Percentiles rank a stretch among this genome's conserved stretches.
These are phyloP conservation scores for zebrafish (Danio rerio) DNA, from an alignment of 2,113 vertebrate species.

Conservation along the genomic window DNA sequence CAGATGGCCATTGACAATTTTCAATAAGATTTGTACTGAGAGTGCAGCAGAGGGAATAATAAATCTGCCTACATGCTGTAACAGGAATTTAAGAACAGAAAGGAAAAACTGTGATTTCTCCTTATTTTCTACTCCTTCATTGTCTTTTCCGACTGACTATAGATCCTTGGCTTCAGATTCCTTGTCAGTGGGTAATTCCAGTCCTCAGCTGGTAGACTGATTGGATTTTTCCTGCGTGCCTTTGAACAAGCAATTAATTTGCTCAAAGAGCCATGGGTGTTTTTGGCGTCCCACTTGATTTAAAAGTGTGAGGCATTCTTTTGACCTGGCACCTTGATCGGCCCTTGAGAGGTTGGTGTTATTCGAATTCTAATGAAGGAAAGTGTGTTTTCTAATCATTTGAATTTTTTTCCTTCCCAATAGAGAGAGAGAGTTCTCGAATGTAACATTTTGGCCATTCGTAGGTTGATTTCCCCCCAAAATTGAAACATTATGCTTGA, in stretches of 20 bases:
- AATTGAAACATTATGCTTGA: not conserved
- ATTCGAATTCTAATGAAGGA: not conserved
- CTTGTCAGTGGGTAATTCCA: constrained; percentile 50
- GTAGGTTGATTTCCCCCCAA: not conserved
- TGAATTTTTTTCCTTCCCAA: not conserved
- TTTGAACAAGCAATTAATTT: constrained; percentile 65
- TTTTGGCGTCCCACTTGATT: constrained; percentile 43
- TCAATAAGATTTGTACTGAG: not conserved
- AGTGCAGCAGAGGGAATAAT: not conserved
- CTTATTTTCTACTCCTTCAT: constrained; percentile 49
- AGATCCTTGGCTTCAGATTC: constrained; percentile 49
- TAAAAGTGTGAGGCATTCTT: constrained; percentile 53
- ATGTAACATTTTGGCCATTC: not conserved
- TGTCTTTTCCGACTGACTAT: constrained; percentile 27
- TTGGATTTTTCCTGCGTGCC: constrained; percentile 57
- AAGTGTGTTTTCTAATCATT: not conserved
- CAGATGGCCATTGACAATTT: not conserved
- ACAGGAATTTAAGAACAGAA: not conserved
- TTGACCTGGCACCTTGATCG: not conserved
- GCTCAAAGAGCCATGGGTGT: constrained; percentile 52
- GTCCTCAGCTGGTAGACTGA: constrained; percentile 55
- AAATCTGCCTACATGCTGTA: not conserved
- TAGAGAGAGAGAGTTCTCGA: not conserved
- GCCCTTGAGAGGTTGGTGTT: not conserved
- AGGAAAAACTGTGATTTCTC: constrained; percentile 34